Percentiles rank a stretch among this genome's conserved stretches.
Conservation (phyloP, 2,888 invertebrate genomes). For the Stegophylla sp. region DNA sequence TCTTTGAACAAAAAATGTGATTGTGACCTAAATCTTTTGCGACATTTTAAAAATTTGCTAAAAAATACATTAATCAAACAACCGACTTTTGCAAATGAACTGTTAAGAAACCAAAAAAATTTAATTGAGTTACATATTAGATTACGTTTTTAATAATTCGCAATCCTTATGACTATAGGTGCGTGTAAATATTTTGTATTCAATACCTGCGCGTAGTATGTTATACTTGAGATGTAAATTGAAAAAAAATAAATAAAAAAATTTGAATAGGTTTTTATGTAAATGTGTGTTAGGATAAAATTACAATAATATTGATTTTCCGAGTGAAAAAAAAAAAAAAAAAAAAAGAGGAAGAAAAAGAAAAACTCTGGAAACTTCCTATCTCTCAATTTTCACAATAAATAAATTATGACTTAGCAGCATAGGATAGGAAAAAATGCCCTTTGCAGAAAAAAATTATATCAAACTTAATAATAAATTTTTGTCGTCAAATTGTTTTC, state of each 20-base stretch:
- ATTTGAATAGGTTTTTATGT: neutral
- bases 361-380: neutral
- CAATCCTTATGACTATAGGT: neutral
- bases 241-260: too few relatives aligned
- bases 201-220: neutral
- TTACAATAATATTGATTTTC: slow-evolving; percentile 43
- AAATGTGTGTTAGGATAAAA: slow-evolving; percentile 3
- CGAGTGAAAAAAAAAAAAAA: neutral
- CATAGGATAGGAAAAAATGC: neutral
- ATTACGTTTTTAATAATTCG: neutral
- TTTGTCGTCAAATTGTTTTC: neutral
- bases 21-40: too few relatives aligned
- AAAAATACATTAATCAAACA: too few relatives aligned
- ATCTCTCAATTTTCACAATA: slow-evolving; percentile 5
- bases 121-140: too few relatives aligned
- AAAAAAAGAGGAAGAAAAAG: neutral
- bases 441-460: neutral
- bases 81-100: too few relatives aligned
- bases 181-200: neutral
- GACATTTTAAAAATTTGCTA: too few relatives aligned
- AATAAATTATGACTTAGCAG: slow-evolving; percentile 26
- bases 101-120: too few relatives aligned
- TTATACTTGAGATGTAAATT: neutral
- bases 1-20: too few relatives aligned
- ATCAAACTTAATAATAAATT: neutral